Percentiles rank a stretch among this genome's conserved stretches.
Evolutionary conservation across 2,113 vertebrate genomes (phyloP).

Genomic region (Archilochus colubris): DNA sequence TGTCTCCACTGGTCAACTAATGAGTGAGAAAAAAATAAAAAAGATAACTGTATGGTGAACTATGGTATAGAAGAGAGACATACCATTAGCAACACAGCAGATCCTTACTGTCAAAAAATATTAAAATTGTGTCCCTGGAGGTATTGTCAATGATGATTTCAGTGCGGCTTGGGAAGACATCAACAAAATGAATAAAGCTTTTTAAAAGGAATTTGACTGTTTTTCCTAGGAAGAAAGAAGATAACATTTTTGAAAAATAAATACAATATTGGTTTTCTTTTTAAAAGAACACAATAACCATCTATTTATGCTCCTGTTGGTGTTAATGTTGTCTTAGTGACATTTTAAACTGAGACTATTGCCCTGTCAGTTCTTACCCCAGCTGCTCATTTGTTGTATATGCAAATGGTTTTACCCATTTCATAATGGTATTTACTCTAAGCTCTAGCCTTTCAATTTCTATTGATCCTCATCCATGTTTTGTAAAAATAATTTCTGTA

Average conservation of each 20-base stretch:
- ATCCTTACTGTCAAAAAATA: neutral
- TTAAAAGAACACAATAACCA: neutral
- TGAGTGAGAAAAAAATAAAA: neutral
- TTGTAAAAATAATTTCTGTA: neutral
- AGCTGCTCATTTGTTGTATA: neutral
- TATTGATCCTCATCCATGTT: neutral
- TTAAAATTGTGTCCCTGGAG: slow-evolving; percentile 17
- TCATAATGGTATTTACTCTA: neutral
- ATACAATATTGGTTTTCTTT: neutral
- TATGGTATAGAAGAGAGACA: neutral
- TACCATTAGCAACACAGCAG: neutral
- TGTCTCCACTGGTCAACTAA: neutral
- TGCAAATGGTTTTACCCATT: neutral
- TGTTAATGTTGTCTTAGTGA: neutral
- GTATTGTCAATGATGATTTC: neutral
- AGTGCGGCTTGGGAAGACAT: neutral
- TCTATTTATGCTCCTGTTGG: neutral
- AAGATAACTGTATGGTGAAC: neutral
- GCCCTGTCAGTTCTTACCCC: neutral
- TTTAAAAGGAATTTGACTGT: neutral
- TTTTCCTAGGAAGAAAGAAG: neutral
- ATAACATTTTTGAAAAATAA: neutral
- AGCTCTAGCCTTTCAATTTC: neutral
- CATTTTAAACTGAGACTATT: neutral
- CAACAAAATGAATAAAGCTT: neutral